Base-by-base conservation (phyloP, 2,888 invertebrate species). In the Rhingia rostrata region DNA sequence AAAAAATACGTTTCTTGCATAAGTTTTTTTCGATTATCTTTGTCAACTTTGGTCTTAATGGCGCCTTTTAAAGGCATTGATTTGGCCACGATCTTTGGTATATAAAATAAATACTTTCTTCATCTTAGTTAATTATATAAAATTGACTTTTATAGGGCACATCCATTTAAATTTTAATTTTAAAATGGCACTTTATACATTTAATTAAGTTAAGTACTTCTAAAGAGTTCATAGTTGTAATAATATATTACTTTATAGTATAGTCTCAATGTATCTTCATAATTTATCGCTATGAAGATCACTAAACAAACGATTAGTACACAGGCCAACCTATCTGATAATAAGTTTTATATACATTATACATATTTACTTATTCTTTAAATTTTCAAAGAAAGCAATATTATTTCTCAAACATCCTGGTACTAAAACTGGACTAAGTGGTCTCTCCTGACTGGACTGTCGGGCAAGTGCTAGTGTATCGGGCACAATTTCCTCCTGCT, bases 371-470 rank as follows among this genome's bases (percentile, higher is more conserved):
- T 91, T 93, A 63, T 92, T 92, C 91, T 93, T 94, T 89, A 94
- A 92, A 90, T 94, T 93, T 91, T 94, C 94, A 90, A 94, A 94
- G 92, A 94, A 94, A 87, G 94, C 94, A 90, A 94, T 90, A 89
- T 93, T 94, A 79, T 93, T 92, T 88, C 93, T 93, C 9, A 94
- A 91, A 5, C 93, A 93, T 53, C 94, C 94, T 4, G 93, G 93
- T 86, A 93, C 92, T 4, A 92, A 93, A 9, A 93, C 88, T 0
- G 93, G 93, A 87, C 93, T 93, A 1, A 91, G 90, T 12, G 92
- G 92, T 66, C 92, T 32, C 9, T 75, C 80, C 43, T 84, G 58
- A 32, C n/a, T 69, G 35, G 54, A 9, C 30, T 39, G 49, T 14
- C 45, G 47, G 10, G 78, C 77, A 70, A 37, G 86, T 80, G 72